phyloP scores from a whole-genome alignment of 2,888 invertebrate species.

The Nymphalis urticae region DNA sequence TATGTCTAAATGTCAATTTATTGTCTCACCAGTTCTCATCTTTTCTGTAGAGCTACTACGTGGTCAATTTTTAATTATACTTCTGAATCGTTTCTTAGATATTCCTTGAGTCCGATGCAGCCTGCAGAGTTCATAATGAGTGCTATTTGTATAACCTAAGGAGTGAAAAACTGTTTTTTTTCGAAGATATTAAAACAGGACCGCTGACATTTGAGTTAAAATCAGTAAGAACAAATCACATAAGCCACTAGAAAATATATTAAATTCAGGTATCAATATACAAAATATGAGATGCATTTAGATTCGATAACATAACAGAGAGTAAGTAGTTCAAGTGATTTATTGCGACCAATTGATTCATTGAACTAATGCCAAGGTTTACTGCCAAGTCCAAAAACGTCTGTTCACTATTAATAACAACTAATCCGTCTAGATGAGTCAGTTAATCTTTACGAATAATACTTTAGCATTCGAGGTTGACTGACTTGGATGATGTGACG shows the following conservation, averaged over 20 bases:
- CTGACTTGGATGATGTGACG: not conserved
- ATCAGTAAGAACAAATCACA: not conserved
- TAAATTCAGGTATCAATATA: not conserved
- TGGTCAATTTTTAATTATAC: too few relatives aligned
- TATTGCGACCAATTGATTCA: slow-evolving; percentile 16
- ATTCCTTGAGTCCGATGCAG: too few relatives aligned
- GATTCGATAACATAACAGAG: slow-evolving; percentile 4
- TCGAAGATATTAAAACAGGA: too few relatives aligned
- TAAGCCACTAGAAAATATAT: not conserved
- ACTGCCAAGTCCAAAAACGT: slow-evolving; percentile 25
- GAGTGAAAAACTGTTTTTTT: too few relatives aligned
- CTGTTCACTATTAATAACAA: slow-evolving; percentile 17
- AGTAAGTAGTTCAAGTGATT: slow-evolving; percentile 8
- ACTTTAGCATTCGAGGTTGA: not conserved
- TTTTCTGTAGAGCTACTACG: too few relatives aligned
- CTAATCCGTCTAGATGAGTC: slow-evolving; percentile 12
- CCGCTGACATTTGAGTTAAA: too few relatives aligned
- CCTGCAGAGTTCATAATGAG: too few relatives aligned
- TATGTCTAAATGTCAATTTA: too few relatives aligned
- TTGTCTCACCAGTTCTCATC: too few relatives aligned
- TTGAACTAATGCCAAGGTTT: slow-evolving; percentile 24
- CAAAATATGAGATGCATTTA: slow-evolving; percentile 2
- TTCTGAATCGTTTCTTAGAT: too few relatives aligned
- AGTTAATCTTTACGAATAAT: not conserved
- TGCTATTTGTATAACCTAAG: too few relatives aligned